These are phyloP conservation scores for Oxygymnocypris stewartii DNA, from an alignment of 2,113 vertebrate genomes.

Conservation along the genomic window DNA sequence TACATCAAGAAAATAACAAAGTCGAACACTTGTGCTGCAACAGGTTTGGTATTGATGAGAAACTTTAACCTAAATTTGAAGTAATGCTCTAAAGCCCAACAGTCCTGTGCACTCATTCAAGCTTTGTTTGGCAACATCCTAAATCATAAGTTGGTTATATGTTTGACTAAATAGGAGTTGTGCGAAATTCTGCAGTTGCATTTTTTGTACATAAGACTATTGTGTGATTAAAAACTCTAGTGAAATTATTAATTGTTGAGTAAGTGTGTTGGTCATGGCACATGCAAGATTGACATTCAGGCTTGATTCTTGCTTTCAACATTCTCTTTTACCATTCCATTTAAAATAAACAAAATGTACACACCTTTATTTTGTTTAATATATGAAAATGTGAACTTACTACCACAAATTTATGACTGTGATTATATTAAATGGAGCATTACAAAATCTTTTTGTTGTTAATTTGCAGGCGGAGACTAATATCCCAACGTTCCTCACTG, in stretches of 20 bases:
- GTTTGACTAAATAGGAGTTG: neutral
- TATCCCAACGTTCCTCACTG: constrained; percentile 96
- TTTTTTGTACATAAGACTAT: neutral
- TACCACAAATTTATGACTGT: neutral
- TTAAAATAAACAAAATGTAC: neutral
- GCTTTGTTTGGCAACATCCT: constrained; percentile 1
- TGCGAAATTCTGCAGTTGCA: neutral
- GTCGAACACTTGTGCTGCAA: neutral
- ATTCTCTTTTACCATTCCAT: neutral
- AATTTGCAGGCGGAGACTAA: constrained; percentile 84
- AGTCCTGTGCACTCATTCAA: neutral
- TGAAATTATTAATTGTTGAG: neutral
- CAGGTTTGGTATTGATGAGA: constrained; percentile 12
- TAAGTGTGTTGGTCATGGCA: neutral
- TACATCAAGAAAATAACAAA: constrained; percentile 31
- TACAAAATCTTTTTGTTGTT: constrained; percentile 19
- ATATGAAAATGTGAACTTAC: neutral
- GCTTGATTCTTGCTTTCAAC: neutral
- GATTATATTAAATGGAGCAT: neutral
- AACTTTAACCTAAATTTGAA: neutral
- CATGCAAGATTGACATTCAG: neutral
- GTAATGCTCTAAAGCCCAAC: neutral
- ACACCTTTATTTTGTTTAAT: neutral
- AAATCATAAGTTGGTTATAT: neutral
- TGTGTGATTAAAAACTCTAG: neutral